Evolutionary conservation across 2,113 vertebrate genomes (phyloP).

Genomic region (Mohoua ochrocephala): DNA sequence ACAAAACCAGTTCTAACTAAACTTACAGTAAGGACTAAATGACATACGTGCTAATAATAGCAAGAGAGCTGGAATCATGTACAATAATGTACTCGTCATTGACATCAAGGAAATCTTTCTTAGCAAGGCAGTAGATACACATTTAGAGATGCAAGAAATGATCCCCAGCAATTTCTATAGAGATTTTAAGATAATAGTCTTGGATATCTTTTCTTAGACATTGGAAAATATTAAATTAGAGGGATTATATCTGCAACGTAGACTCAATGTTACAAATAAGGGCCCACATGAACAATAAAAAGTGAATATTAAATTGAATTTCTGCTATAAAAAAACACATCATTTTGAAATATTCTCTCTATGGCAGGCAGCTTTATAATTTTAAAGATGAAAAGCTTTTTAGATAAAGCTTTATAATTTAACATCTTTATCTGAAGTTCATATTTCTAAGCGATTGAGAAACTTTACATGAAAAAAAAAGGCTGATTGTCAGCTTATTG

Average conservation of each 20-base stretch:
- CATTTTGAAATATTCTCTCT: background rate
- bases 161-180: background rate
- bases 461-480: background rate
- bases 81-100: rapidly evolving
- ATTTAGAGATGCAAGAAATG: background rate
- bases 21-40: background rate
- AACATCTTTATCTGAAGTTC: background rate
- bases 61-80: background rate
- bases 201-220: background rate
- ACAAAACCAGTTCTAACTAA: background rate
- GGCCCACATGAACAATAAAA: background rate
- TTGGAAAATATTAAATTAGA: background rate
- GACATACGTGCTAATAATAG: background rate
- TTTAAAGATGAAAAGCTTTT: background rate
- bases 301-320: background rate
- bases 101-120: background rate
- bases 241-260: background rate
- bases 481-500: background rate
- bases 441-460: background rate
- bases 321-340: background rate
- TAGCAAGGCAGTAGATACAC: background rate
- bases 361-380: background rate
- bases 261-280: background rate
- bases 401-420: background rate
- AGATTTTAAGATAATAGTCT: background rate